Conservation (phyloP, 2,888 invertebrate species). For the Acutogordius australiensis region DNA sequence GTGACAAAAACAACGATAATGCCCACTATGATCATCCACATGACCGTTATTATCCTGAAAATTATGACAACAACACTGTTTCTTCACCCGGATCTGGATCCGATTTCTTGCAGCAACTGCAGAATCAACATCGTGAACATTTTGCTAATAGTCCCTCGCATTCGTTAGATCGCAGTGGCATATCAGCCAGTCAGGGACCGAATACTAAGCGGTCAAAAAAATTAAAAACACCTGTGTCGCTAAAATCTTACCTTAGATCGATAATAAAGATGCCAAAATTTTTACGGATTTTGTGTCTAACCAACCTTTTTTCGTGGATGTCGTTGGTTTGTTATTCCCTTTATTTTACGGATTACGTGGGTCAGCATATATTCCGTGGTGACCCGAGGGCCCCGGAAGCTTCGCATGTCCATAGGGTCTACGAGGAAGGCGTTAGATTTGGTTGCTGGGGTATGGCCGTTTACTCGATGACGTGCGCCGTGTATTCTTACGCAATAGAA, state of each 20-base stretch:
- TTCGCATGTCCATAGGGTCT: constrained; percentile 25
- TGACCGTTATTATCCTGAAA: background rate
- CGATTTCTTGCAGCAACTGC: background rate
- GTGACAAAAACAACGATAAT: background rate
- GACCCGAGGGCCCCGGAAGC: constrained; percentile 32
- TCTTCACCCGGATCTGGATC: background rate
- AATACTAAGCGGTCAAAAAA: constrained; percentile 10
- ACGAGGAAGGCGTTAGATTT: constrained; percentile 66
- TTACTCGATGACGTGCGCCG: constrained; percentile 59
- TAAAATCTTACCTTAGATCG: constrained; percentile 51
- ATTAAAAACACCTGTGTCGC: constrained; percentile 17
- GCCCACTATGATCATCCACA: background rate
- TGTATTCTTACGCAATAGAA: constrained; percentile 63
- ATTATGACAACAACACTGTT: background rate
- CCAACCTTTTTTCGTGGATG: constrained; percentile 91
- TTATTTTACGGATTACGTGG: constrained; percentile 82
- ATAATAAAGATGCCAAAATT: constrained; percentile 68
- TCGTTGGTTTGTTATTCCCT: constrained; percentile 79
- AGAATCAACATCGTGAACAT: background rate
- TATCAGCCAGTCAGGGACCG: background rate
- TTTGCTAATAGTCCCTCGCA: no score
- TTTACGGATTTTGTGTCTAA: constrained; percentile 51
- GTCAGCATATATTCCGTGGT: constrained; percentile 58
- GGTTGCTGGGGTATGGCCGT: constrained; percentile 82
- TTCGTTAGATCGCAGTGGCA: no score